phyloP scores from a whole-genome alignment of 2,113 vertebrate species.

The Cyprinodon variegatus region DNA sequence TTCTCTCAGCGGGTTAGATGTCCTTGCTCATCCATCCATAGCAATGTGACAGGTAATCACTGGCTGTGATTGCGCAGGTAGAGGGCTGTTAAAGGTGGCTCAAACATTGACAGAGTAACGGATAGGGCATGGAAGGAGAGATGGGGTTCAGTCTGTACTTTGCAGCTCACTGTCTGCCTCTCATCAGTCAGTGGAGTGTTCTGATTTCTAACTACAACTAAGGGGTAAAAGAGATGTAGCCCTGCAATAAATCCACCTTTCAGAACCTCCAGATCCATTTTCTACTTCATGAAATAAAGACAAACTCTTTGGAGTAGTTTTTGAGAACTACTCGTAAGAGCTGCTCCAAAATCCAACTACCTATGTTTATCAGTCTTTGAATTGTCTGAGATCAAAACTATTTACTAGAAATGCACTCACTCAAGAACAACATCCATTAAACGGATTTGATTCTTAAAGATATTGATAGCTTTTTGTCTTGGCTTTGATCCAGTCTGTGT shows the following conservation, averaged over 20 bases:
- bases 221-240: slow-evolving; percentile 43
- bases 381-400: background rate
- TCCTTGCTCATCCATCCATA: slow-evolving; percentile 59
- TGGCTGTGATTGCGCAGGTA: slow-evolving; percentile 71
- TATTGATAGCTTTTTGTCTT: background rate
- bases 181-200: slow-evolving; percentile 65
- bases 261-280: slow-evolving; percentile 42
- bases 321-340: slow-evolving; percentile 5
- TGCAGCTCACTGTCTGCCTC: slow-evolving; percentile 42
- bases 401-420: background rate
- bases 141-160: slow-evolving; percentile 28
- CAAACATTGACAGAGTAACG: slow-evolving; percentile 65
- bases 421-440: background rate
- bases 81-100: slow-evolving; percentile 62
- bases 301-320: slow-evolving; percentile 40
- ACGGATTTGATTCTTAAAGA: background rate
- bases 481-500: too few relatives aligned
- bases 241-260: slow-evolving; percentile 43
- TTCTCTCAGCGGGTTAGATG: slow-evolving; percentile 53
- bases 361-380: slow-evolving; percentile 2
- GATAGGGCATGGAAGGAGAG: slow-evolving; percentile 21
- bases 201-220: slow-evolving; percentile 43
- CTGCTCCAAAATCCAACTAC: slow-evolving; percentile 11
- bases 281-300: slow-evolving; percentile 55
- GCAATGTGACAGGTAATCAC: slow-evolving; percentile 71